Evolutionary conservation across 2,888 invertebrate species (phyloP).

Genomic region (Ophion ventricosus): DNA sequence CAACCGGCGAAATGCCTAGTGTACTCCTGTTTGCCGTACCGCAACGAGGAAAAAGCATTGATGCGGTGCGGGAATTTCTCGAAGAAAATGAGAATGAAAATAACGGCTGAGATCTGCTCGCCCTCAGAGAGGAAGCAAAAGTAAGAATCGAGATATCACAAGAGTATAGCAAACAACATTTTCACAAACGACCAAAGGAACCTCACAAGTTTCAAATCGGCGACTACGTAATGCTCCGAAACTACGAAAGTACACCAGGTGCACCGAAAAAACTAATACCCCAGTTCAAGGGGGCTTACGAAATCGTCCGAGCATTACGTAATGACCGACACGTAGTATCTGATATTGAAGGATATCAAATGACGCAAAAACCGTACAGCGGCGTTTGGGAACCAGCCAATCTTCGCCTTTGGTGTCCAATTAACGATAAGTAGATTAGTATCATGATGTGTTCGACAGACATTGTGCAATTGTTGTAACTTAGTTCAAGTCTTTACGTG

Average conservation of each 20-base stretch:
- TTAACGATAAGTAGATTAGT: not conserved
- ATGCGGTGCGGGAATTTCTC: slow-evolving; percentile 57
- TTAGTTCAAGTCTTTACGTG: no score
- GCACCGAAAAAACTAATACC: slow-evolving; percentile 66
- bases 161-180: slow-evolving; percentile 69
- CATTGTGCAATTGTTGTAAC: slow-evolving; percentile 6
- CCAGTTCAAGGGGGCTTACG: slow-evolving; percentile 66
- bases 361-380: slow-evolving; percentile 60
- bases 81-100: slow-evolving; percentile 16
- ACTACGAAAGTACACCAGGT: slow-evolving; percentile 53
- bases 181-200: slow-evolving; percentile 71
- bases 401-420: slow-evolving; percentile 40
- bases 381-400: slow-evolving; percentile 52
- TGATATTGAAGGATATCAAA: slow-evolving; percentile 62
- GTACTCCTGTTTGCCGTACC: slow-evolving; percentile 39
- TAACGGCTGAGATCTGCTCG: slow-evolving; percentile 58
- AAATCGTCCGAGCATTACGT: slow-evolving; percentile 55
- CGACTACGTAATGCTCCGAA: no score
- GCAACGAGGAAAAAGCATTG: slow-evolving; percentile 58
- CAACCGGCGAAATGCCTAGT: slow-evolving; percentile 12
- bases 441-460: not conserved
- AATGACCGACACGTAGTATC: slow-evolving; percentile 67
- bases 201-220: no score
- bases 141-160: slow-evolving; percentile 68
- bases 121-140: slow-evolving; percentile 36